These are phyloP conservation scores for Drosophila kanekoi DNA, from an alignment of 2,888 invertebrate genomes.

Conservation along the genomic window DNA sequence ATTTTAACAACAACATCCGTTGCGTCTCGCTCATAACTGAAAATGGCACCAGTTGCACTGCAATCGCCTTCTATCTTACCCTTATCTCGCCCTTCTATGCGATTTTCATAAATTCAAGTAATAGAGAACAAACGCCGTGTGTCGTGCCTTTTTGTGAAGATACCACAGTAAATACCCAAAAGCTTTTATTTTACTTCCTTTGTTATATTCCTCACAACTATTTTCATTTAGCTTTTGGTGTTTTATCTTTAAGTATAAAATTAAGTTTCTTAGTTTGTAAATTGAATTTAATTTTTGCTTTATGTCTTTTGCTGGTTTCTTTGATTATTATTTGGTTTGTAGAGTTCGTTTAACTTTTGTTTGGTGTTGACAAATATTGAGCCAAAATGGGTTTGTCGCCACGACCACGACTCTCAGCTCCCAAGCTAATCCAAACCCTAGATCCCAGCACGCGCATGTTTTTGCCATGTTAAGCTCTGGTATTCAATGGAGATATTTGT, in stretches of 20 bases:
- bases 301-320: constrained; percentile 7
- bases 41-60: no score
- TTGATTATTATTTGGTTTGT: constrained; percentile 25
- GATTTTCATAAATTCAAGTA: background rate
- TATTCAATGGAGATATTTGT: constrained; percentile 6
- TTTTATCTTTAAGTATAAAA: constrained; percentile 15
- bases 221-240: constrained; percentile 32
- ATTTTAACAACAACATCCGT: no score
- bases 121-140: background rate
- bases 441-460: constrained; percentile 52
- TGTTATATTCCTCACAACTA: background rate
- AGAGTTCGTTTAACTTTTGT: constrained; percentile 33
- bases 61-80: no score
- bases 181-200: background rate
- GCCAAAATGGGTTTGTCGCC: constrained; percentile 61
- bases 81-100: background rate
- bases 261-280: constrained; percentile 4
- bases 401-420: constrained; percentile 37
- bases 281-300: constrained; percentile 19
- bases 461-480: background rate
- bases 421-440: constrained; percentile 31
- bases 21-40: background rate
- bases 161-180: constrained; percentile 5
- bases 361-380: constrained; percentile 70
- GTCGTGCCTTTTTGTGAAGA: background rate